Evolutionary conservation across 2,888 invertebrate species (phyloP).

Genomic region (Oligia strigilis): DNA sequence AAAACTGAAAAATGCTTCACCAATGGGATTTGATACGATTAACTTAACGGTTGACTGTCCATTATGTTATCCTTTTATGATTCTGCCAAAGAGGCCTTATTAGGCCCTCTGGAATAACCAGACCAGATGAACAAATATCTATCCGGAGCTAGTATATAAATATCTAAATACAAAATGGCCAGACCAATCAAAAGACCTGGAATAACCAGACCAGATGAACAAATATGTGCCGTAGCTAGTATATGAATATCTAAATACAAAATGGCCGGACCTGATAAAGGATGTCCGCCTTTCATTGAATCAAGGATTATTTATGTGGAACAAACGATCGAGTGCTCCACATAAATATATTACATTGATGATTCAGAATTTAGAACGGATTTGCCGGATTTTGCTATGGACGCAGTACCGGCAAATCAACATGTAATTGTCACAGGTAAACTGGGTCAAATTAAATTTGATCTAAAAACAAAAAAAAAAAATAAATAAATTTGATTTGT

Average conservation of each 20-base stretch:
- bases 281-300: constrained; percentile 64
- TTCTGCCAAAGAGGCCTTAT: too few species aligned
- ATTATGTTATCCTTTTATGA: too few species aligned
- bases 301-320: constrained; percentile 50
- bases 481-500: background rate
- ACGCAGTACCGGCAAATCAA: background rate
- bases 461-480: too few species aligned
- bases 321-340: constrained; percentile 43
- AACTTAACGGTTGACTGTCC: too few species aligned
- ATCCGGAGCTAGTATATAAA: too few species aligned
- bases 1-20: too few species aligned
- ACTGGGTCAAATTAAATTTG: background rate
- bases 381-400: constrained; percentile 9
- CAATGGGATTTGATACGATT: too few species aligned
- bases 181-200: constrained; percentile 4
- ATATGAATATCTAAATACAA: constrained; percentile 48
- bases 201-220: constrained; percentile 29
- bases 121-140: too few species aligned
- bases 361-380: constrained; percentile 48
- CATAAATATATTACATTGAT: constrained; percentile 52
- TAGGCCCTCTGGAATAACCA: too few species aligned
- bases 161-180: too few species aligned
- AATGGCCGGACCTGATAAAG: constrained; percentile 60
- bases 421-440: background rate
- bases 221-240: constrained; percentile 34